Evolutionary conservation across 2,797 vertebrate species (phyloP).

Genomic region (Tenualosa thibaudeaui): DNA sequence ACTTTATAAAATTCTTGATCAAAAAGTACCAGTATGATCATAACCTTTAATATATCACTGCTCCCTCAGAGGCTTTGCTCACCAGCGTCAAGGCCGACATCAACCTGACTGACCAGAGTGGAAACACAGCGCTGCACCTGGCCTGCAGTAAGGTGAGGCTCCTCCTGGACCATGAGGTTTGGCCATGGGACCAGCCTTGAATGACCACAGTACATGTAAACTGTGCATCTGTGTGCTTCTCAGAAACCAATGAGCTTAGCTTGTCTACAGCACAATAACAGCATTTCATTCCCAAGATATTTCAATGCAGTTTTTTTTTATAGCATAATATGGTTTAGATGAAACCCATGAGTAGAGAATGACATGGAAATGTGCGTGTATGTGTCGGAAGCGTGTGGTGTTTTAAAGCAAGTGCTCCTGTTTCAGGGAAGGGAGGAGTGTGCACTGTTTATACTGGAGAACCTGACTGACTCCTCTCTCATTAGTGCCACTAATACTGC

Average conservation of each 20-base stretch:
- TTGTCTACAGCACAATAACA: neutral
- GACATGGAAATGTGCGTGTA: neutral
- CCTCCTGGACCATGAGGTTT: conserved; percentile 20
- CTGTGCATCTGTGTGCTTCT: neutral
- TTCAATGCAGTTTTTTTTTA: no score
- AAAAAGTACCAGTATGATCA: no score
- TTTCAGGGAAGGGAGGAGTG: conserved; percentile 91
- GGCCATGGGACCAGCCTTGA: neutral
- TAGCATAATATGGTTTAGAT: no score
- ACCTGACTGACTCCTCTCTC: conserved; percentile 84
- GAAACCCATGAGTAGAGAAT: neutral
- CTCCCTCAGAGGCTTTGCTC: conserved; percentile 83
- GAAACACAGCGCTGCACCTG: conserved; percentile 90
- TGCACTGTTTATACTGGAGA: conserved; percentile 91
- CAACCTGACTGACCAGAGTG: conserved; percentile 81
- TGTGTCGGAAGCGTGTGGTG: neutral
- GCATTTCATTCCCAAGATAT: no score
- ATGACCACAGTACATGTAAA: neutral
- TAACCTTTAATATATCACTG: neutral
- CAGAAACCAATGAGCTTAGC: neutral
- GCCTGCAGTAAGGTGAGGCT: conserved; percentile 88
- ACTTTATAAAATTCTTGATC: no score
- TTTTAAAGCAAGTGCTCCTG: neutral
- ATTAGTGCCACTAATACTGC: conserved; percentile 88
- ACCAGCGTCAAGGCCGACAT: conserved; percentile 78